phyloP scores from a whole-genome alignment of 2,888 invertebrate species.

The Athalia cordata region DNA sequence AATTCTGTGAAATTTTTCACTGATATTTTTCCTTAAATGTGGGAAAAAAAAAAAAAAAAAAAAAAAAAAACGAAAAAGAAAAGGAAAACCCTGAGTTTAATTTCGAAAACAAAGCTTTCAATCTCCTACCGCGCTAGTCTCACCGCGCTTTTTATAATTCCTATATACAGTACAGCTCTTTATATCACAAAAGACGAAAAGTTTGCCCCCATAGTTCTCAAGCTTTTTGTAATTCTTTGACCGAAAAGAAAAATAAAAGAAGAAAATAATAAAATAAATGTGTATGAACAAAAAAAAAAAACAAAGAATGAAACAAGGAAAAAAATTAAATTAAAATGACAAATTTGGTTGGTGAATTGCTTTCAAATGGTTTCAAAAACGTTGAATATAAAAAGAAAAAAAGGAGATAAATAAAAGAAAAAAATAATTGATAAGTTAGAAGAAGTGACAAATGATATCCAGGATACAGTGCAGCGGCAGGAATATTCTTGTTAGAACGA shows the following conservation, averaged over 20 bases:
- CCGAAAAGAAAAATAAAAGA: too few relatives aligned
- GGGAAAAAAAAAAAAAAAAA: too few relatives aligned
- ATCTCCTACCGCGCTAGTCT: slow-evolving; percentile 16
- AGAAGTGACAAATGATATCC: slow-evolving; percentile 25
- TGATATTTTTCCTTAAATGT: too few relatives aligned
- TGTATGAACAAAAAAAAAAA: too few relatives aligned
- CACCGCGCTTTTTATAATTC: neutral
- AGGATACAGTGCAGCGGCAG: neutral
- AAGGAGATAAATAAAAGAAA: neutral
- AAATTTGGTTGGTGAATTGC: slow-evolving; percentile 42
- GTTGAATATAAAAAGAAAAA: neutral
- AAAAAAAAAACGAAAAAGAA: too few relatives aligned
- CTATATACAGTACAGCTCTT: neutral
- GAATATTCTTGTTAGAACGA: slow-evolving; percentile 4
- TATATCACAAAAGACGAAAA: neutral
- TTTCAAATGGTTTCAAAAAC: slow-evolving; percentile 8
- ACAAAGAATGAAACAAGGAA: too few relatives aligned
- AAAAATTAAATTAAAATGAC: slow-evolving; percentile 34
- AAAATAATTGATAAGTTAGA: neutral
- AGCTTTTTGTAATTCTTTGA: too few relatives aligned
- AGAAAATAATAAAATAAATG: too few relatives aligned
- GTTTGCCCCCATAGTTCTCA: too few relatives aligned
- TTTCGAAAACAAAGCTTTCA: slow-evolving; percentile 35
- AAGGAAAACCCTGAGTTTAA: slow-evolving; percentile 24
- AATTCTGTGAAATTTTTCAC: too few relatives aligned